These are phyloP conservation scores for Notocelia uddmanniana DNA, from an alignment of 2,888 invertebrate genomes.

Conservation along the genomic window DNA sequence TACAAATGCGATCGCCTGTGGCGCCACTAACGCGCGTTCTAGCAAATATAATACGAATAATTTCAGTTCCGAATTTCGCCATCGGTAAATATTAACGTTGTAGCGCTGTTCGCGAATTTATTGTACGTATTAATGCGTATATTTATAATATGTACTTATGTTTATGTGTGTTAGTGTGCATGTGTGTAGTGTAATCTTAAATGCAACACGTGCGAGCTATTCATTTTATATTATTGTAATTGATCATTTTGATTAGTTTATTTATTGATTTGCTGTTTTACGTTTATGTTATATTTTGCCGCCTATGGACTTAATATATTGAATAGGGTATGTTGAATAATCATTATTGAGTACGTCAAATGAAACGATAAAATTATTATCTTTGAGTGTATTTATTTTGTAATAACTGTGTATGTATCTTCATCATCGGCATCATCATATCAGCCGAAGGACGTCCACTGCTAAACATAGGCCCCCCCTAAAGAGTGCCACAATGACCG, in stretches of 20 bases:
- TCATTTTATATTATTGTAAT: constrained; percentile 29
- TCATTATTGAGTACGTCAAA: background rate
- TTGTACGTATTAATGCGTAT: constrained; percentile 23
- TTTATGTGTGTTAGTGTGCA: constrained; percentile 1
- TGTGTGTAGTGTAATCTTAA: constrained; percentile 28
- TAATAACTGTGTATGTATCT: background rate
- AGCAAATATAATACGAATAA: background rate
- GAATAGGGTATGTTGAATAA: background rate
- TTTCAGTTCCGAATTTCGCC: constrained; percentile 17
- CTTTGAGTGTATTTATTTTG: background rate
- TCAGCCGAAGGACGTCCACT: too few relatives aligned
- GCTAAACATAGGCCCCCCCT: too few relatives aligned
- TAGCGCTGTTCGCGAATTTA: constrained; percentile 33
- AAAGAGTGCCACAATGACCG: too few relatives aligned
- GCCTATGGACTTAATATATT: too few relatives aligned
- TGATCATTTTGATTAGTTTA: constrained; percentile 29
- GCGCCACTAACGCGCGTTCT: constrained; percentile 17
- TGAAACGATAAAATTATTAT: background rate
- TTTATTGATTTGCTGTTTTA: constrained; percentile 32
- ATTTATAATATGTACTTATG: too few relatives aligned
- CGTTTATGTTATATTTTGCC: constrained; percentile 7
- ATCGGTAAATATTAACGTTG: background rate
- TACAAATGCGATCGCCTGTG: background rate
- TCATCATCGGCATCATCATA: too few relatives aligned
- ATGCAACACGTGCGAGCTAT: constrained; percentile 36